Evolutionary conservation across 2,888 invertebrate species (phyloP), one percentile per base, ranked within the genome.

Genomic region (Metallyticus violacea): DNA sequence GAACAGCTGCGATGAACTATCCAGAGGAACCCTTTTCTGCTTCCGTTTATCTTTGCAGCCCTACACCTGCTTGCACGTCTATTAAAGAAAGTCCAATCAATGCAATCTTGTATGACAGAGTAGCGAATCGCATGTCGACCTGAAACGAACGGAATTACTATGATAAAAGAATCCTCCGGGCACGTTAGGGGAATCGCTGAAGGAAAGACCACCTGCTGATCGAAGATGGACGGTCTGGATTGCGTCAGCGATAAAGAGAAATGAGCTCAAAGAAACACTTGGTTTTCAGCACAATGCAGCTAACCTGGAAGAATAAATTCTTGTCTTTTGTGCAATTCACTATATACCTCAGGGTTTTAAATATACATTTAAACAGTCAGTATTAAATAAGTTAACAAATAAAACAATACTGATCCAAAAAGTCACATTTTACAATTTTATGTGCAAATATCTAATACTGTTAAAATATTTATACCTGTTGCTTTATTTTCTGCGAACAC

Each of bases 91-190:
- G 82, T 40, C 83, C 77, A 83, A 83, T 83, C 83, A 83, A 83
- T 77, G 83, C 29, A 83, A 77, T 83, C 83, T 83, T 83, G n/a
- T 83, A 83, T 83, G 83, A 83, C 83, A 83, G 83, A 83, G 83
- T 77, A 28, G 77, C 40, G 83, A 83, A 83, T 83, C n/a, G 83
- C 83, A 83, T 83, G 83, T 77, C 77, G 76, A 22, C 26, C 29
- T 83, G 77, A 83, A 83, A 83, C 77, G 83, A 83, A 83, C 77
- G 83, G 77, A 83, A 83, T 77, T 28, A 76, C 77, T 77, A 83
- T 77, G 83, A 83, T 83, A 83, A 83, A 83, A 83, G 40, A 83
- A 83, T 77, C 76, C 28, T 77, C 77, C 25, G 29, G 77, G 77
- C 77, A 28, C 83, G 83, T 83, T 83, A 77, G 28, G 83, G 77